Conservation (phyloP, 2,888 invertebrate species). For the Agonopterix subpropinquella region DNA sequence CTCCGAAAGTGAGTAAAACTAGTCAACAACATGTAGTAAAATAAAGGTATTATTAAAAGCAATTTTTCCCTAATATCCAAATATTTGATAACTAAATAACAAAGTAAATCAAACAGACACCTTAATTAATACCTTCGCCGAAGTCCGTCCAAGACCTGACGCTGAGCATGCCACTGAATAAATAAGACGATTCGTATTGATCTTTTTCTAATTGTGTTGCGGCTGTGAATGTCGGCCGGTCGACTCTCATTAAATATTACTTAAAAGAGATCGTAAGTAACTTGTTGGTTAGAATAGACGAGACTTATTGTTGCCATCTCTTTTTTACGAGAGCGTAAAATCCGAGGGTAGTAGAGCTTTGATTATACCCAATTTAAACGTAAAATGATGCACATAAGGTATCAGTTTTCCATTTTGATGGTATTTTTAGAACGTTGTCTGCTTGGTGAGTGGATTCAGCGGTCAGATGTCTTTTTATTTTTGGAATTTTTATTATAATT, state of each 20-base stretch:
- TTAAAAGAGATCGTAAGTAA: conserved; percentile 48
- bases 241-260: conserved; percentile 64
- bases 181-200: too few relatives aligned
- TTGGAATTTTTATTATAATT: too few relatives aligned
- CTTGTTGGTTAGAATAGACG: conserved; percentile 40
- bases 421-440: neutral
- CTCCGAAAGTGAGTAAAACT: too few relatives aligned
- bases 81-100: too few relatives aligned
- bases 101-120: too few relatives aligned
- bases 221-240: conserved; percentile 17
- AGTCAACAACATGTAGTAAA: too few relatives aligned
- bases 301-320: conserved; percentile 30
- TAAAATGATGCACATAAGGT: conserved; percentile 9
- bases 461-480: too few relatives aligned
- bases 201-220: neutral
- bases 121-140: too few relatives aligned
- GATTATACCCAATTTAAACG: conserved; percentile 12
- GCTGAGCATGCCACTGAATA: conserved; percentile 16
- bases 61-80: too few relatives aligned
- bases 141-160: conserved; percentile 6
- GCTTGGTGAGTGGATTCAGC: too few relatives aligned
- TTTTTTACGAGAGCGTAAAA: conserved; percentile 21
- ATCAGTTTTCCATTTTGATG: neutral
- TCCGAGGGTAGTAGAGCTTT: conserved; percentile 6
- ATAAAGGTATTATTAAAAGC: too few relatives aligned